Base-by-base conservation (phyloP, 2,113 vertebrate genomes). In the Neolamprologus cancellatus region DNA sequence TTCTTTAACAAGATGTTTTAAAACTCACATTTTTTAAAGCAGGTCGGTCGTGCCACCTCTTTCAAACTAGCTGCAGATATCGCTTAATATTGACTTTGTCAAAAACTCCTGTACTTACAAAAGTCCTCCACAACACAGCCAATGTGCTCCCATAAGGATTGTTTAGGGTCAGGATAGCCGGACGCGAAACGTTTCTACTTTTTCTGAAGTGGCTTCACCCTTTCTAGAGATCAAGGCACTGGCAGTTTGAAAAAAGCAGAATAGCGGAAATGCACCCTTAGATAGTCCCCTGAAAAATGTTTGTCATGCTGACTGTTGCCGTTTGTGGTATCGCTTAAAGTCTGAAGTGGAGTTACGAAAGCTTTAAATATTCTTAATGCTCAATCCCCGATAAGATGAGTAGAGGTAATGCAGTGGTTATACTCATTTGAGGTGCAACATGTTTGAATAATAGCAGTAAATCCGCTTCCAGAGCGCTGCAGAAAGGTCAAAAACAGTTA, bases 181-280 rank as follows among this genome's bases (percentile, higher is more conserved):
- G 82, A 34, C 8, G 25, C 10, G 11, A 6, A 44, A 79, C 3
- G 2, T 61, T 71, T 85, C 78, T 76, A 87, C 83, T 86, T 59
- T 79, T 79, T 74, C 46, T 69, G 15, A 48, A 83, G 64, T 88
- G 84, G 86, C 83, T 80, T 93, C 79, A 76, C 50, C 28, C 55
- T 85, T 84, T 90, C 34, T 41, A 69, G 44, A 92, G 32, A 91
- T 84, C 89, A 94, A 95, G 93, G 93, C 93, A 94, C 94, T 41
- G 89, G 81, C 84, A 92, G 81, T 82, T 88, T 79, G 44, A 92
- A 79, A 36, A 79, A 86, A 87, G 84, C 88, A 89, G 82, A 87
- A 81, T 23, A 66, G 74, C 50, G 54, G 36, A 39, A 79, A 81
- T 84, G 50, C 23, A 23, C 54, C 85, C 61, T 52, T 7, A 32